Base-by-base conservation (phyloP, 2,888 invertebrate genomes). In the Machimus rusticus region DNA sequence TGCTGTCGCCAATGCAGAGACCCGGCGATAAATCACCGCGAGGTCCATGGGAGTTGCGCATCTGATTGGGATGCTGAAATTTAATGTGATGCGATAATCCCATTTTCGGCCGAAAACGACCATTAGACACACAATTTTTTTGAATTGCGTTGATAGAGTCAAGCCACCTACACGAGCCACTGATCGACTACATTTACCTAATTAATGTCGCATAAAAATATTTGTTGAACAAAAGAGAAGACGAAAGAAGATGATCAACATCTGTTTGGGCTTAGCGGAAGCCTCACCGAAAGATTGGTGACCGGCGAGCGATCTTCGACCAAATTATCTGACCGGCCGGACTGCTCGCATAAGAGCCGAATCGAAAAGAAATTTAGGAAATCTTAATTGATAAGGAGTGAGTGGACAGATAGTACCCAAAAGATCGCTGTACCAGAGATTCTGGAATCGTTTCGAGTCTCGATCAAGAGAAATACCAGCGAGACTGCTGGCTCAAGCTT, bases 61-160 rank as follows among this genome's bases (percentile, higher is more conserved):
- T 78, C 46, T 43, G 78, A 78, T 23, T 39, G 19, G 78, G 9
- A 23, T 78, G 43, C 43, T 43, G 43, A 78, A 78, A 43, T 43
- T 43, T 78, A n/a, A 78, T 23, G 78, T 43, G 78, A 23, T 78
- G 78, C 43, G 78, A 78, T 78, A 78, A 78, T 78, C 78, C 39
- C 78, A 78, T 78, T 78, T 78, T 78, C 43, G 43, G 37, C 37
- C 14, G 43, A 39, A 78, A 78, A 78, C 23, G 37, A 12, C 78
- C 78, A 78, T 78, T 78, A 78, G 43, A 39, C n/a, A 19, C 19
- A 37, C 43, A 19, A 19, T 43, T 78, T 78, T 77, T 78, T 76
- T 23, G 78, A 78, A 78, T 39, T 77, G 8, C 39, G 37, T 46
- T 23, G 12, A 39, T 43, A 78, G 14, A 78, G 37, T 43, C 28